Evolutionary conservation across 2,797 vertebrate genomes (phyloP).

Genomic region (Eulemur albifrons): DNA sequence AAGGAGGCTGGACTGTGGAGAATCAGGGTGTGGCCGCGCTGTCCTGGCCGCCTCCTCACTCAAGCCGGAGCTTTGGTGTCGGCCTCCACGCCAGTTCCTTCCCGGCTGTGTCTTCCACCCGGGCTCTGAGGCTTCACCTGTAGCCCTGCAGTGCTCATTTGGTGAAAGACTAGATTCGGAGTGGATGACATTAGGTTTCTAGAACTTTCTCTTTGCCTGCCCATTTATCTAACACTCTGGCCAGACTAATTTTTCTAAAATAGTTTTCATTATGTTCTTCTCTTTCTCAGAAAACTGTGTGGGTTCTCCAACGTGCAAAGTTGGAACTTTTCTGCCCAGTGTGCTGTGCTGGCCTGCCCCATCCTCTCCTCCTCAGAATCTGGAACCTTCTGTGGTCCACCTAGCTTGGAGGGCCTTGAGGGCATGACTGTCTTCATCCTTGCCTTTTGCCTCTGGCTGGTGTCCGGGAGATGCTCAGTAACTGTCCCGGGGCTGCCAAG

Average conservation of each 20-base stretch:
- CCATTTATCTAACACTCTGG: background rate
- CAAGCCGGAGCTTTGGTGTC: fast-evolving
- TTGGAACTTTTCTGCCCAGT: too few species aligned
- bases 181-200: background rate
- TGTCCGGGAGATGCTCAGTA: background rate
- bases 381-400: background rate
- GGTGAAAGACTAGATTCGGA: background rate
- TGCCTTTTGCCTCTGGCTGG: background rate
- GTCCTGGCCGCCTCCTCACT: background rate
- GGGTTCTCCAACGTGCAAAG: background rate
- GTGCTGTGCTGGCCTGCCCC: fast-evolving
- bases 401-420: background rate
- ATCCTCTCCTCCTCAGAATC: background rate
- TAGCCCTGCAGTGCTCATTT: background rate
- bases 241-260: background rate
- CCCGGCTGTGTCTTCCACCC: background rate
- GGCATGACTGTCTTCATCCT: background rate
- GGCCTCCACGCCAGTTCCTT: fast-evolving
- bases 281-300: background rate
- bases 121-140: background rate
- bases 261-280: background rate
- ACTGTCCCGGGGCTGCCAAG: background rate
- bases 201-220: background rate
- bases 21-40: fast-evolving
- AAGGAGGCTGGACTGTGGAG: background rate